phyloP scores from a whole-genome alignment of 2,113 vertebrate genomes.

The Thalassarche chlororhynchos region DNA sequence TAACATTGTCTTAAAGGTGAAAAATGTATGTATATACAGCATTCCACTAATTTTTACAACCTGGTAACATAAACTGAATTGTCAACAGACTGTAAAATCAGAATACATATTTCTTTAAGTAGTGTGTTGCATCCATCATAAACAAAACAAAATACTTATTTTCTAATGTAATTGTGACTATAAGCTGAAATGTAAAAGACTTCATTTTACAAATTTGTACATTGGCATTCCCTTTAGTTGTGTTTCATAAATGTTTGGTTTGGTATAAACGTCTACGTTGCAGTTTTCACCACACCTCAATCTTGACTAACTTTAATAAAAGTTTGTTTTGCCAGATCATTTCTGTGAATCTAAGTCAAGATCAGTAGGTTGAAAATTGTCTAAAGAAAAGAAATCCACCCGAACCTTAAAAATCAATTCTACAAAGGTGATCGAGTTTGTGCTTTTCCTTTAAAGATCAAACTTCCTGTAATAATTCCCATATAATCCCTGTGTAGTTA shows the following conservation, averaged over 20 bases:
- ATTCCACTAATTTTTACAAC: neutral
- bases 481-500: conserved; percentile 42
- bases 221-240: neutral
- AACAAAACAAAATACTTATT: neutral
- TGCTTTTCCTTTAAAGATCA: conserved; percentile 48
- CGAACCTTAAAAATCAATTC: conserved; percentile 2
- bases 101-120: neutral
- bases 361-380: neutral
- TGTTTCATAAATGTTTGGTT: neutral
- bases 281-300: neutral
- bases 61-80: neutral
- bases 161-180: neutral
- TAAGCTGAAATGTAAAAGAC: neutral
- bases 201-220: neutral
- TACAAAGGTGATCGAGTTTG: neutral
- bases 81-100: neutral
- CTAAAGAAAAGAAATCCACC: neutral
- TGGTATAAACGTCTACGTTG: neutral
- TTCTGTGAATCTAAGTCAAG: neutral
- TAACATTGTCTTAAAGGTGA: neutral
- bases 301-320: neutral
- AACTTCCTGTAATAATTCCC: conserved; percentile 52
- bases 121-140: neutral
- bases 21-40: neutral
- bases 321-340: neutral